Conservation (phyloP, 92 coral and sea anemone species). For the Phenganax stokvisi region DNA sequence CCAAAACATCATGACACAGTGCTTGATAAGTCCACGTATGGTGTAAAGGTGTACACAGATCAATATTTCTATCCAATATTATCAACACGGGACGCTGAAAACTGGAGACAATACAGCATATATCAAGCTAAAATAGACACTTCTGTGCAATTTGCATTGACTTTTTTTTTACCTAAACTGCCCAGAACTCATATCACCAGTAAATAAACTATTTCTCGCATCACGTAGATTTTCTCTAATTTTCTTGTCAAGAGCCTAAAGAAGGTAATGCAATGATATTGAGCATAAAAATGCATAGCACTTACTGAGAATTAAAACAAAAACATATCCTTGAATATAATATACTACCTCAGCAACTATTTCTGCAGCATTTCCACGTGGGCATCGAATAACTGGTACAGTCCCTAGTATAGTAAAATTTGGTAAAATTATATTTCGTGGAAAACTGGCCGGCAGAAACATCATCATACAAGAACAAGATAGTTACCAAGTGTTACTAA, state of each 20-base stretch:
- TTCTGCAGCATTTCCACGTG: conserved; percentile 96
- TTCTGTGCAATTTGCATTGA: background rate
- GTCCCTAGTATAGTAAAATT: conserved; percentile 50
- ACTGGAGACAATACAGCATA: conserved; percentile 37
- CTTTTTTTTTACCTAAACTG: conserved; percentile 71
- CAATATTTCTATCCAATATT: conserved; percentile 88
- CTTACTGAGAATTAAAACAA: background rate
- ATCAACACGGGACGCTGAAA: conserved; percentile 94
- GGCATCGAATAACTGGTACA: conserved; percentile 91
- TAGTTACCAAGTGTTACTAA: conserved; percentile 74
- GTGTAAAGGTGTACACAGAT: conserved; percentile 87
- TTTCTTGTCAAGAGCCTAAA: conserved; percentile 83
- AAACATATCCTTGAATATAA: background rate
- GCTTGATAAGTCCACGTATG: conserved; percentile 99
- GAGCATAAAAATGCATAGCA: background rate
- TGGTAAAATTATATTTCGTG: too few species aligned
- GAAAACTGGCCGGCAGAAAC: too few species aligned
- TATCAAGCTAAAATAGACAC: background rate
- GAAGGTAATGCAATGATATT: background rate
- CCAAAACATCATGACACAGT: conserved; percentile 88
- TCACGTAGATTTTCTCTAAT: conserved; percentile 88
- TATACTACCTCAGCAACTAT: conserved; percentile 85
- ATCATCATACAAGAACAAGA: background rate
- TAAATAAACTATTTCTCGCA: conserved; percentile 88
- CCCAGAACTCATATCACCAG: conserved; percentile 89